Evolutionary conservation across 2,113 vertebrate species (phyloP).

Genomic region (Pachycephala philippinensis): DNA sequence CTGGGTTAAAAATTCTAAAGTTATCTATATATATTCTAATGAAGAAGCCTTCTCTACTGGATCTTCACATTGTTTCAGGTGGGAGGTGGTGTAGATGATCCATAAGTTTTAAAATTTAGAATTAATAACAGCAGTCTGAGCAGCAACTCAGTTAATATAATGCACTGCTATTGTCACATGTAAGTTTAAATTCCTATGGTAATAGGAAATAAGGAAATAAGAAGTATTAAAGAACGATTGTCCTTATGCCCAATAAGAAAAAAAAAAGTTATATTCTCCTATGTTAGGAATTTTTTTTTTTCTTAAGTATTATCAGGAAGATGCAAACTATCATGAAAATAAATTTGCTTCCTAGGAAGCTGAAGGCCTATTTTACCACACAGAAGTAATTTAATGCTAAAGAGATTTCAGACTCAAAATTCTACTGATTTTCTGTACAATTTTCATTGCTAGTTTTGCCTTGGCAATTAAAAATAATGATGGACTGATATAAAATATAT

Average conservation of each 20-base stretch:
- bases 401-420: not conserved
- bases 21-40: not conserved
- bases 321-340: not conserved
- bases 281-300: not conserved
- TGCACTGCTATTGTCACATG: not conserved
- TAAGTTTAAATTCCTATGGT: not conserved
- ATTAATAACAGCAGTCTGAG: not conserved
- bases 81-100: not conserved
- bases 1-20: not conserved
- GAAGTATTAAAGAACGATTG: not conserved
- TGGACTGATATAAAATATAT: not conserved
- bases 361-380: not conserved
- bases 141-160: not conserved
- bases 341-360: not conserved
- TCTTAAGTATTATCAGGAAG: not conserved
- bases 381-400: not conserved
- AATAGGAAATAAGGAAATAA: no score
- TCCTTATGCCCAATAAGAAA: not conserved
- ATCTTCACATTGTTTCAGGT: not conserved
- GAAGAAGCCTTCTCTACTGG: not conserved
- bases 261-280: not conserved
- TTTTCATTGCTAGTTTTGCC: not conserved
- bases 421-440: not conserved
- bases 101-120: not conserved
- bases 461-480: slow-evolving; percentile 13